A percentile compares a stretch with the other conserved stretches of the same genome.
Evolutionary conservation across 2,113 vertebrate genomes (phyloP).

Genomic region (Triplophysa tibetana): DNA sequence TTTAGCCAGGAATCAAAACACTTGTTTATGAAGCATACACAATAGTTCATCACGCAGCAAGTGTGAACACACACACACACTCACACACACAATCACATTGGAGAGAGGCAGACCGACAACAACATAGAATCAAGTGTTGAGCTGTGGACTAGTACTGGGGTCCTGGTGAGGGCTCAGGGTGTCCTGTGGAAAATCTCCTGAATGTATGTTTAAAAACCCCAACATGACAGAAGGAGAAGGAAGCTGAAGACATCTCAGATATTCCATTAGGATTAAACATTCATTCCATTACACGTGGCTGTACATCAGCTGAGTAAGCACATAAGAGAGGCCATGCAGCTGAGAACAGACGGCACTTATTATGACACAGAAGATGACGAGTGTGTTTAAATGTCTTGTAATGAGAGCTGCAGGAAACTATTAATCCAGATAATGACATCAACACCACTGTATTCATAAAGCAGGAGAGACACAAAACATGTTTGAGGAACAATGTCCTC

Average conservation of each 20-base stretch:
- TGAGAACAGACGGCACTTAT: constrained; percentile 3
- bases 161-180: too few species aligned
- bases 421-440: constrained; percentile 22
- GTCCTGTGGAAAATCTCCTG: too few species aligned
- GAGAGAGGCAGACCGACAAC: too few species aligned
- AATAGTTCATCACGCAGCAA: too few species aligned
- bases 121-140: too few species aligned
- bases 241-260: not conserved
- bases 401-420: constrained; percentile 9
- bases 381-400: constrained; percentile 17
- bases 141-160: too few species aligned
- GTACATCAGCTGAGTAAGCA: not conserved
- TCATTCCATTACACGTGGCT: not conserved
- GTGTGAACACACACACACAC: too few species aligned
- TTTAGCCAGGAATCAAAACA: too few species aligned
- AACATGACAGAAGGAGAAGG: not conserved
- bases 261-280: constrained; percentile 40
- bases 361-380: not conserved
- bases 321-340: not conserved
- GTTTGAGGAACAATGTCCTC: constrained; percentile 18
- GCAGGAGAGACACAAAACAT: not conserved
- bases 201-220: too few species aligned
- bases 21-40: too few species aligned
- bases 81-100: too few species aligned
- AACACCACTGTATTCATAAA: not conserved